Evolutionary conservation across 2,888 invertebrate species (phyloP), one percentile per base, ranked within the genome.

Genomic region (Choristoneura rosaceana): DNA sequence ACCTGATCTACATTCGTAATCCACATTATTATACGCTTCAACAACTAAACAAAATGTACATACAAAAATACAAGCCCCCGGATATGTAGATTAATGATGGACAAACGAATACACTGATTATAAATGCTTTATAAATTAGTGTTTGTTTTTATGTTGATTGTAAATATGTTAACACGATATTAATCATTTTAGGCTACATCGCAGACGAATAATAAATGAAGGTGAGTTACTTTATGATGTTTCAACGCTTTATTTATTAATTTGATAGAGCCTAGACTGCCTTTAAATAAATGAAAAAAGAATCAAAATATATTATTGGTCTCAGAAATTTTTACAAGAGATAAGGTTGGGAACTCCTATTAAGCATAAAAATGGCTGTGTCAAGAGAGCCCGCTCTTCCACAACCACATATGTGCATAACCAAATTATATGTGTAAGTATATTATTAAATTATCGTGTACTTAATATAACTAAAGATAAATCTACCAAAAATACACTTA

Each of bases 61-160:
- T n/a, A 64, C 73, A 52, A 64, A 71, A 34, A 43, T 43, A 84
- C 83, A 82, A 80, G 88, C 88, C 88, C 79, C 88, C 84, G 89
- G 88, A 84, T 87, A 87, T 88, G 81, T 88, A 92, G 90, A 92
- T 92, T 91, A 91, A 93, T 92, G 92, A 87, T 85, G 81, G 79
- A 81, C 82, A 82, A 81, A 84, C 82, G 79, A 84, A 86, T 87
- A 84, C 84, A 85, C 82, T 80, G 82, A 77, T 79, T 84, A 87
- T 91, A 92, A 92, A 92, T 91, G 90, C 86, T 82, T 85, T 91
- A 92, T 90, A 90, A 91, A 92, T 92, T 88, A 86, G 86, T 84
- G 82, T 78, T 80, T 82, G 86, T 85, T 82, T 55, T 68, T 68
- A 69, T 60, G 69, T 66, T 65, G 70, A 70, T 65, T 65, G 65